Base-by-base conservation (phyloP, 2,797 vertebrate species). In the Sebastes iracundus region DNA sequence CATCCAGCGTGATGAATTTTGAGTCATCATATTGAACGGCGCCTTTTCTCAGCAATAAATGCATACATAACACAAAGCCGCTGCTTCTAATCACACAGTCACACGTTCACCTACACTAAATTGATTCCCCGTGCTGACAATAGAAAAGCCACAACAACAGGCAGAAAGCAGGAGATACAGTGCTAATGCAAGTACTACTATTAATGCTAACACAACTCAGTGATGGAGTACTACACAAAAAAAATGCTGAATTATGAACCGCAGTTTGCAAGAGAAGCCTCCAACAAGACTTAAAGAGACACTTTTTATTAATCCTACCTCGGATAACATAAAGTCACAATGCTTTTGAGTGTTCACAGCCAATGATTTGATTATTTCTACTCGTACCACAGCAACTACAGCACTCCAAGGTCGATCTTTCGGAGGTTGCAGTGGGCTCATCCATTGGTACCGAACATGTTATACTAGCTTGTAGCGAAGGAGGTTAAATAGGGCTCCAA, bases 1-100 rank as follows among this genome's bases (percentile, higher is more conserved):
- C 75, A 75, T 81, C 56, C 72, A 80, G 79, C 42, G 16, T 80
- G 83, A 88, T 87, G 82, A 75, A 79, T 85, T 85, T 80, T 81
- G 75, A 89, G 73, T 87, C 77, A 71, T 83, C 88, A 52, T 81
- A 85, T 83, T 76, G 82, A 90, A 69, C n/a, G 3, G 28, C 0
- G 33, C 56, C 68, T 69, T 86, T 90, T 87, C 65, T 86, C 79
- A 75, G 62, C 20, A 53, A 32, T 80, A 83, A 86, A 84, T 38
- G 82, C 85, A 73, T 25, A 69, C 72, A 3, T 68, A 75, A 79
- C 88, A 89, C 65, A 72, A 81, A 91, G 60, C 62, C 35, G 42
- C 68, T 61, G 66, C 55, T 64, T 82, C 81, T 83, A 79, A 85
- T 90, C 76, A 73, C 68, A 49, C 69, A 13, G 25, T 64, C 66